Percentiles rank a stretch among this genome's conserved stretches.
Evolutionary conservation across 2,797 vertebrate species (phyloP).

Genomic region (Meda fulgida): DNA sequence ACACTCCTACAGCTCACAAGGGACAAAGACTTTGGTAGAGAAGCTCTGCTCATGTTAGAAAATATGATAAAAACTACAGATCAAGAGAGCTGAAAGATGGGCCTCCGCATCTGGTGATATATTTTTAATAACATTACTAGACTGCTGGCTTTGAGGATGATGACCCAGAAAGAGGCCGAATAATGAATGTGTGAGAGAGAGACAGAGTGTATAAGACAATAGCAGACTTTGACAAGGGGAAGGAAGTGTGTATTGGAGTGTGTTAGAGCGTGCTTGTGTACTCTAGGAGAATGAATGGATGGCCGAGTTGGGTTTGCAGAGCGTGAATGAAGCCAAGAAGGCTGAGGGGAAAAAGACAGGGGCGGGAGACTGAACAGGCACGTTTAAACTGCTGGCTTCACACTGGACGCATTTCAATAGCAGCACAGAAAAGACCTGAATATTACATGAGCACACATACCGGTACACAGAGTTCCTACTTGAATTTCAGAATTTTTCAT

Average conservation of each 20-base stretch:
- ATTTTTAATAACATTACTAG: conserved; percentile 71
- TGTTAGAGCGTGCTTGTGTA: conserved; percentile 42
- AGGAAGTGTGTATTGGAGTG: conserved; percentile 37
- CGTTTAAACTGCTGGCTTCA: conserved; percentile 36
- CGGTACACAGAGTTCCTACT: neutral
- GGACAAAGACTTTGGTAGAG: conserved; percentile 49
- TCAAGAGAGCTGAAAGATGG: conserved; percentile 27
- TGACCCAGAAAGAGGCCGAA: conserved; percentile 70
- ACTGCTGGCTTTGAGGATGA: conserved; percentile 59
- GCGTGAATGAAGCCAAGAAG: conserved; percentile 49
- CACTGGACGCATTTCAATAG: conserved; percentile 47
- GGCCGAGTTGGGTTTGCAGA: conserved; percentile 48
- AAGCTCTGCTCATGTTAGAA: conserved; percentile 50
- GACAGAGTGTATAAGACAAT: neutral
- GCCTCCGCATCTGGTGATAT: conserved; percentile 46
- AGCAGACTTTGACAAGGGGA: conserved; percentile 17
- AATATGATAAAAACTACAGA: conserved; percentile 35
- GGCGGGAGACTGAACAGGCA: neutral
- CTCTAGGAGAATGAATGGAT: conserved; percentile 53
- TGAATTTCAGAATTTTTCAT: conserved; percentile 19
- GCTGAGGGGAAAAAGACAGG: neutral
- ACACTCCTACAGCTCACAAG: conserved; percentile 1
- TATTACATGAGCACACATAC: conserved; percentile 43
- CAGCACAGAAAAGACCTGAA: conserved; percentile 27
- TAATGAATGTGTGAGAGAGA: conserved; percentile 53